These are phyloP conservation scores for Schrankia costaestrigalis DNA, from an alignment of 2,888 invertebrate genomes.

Conservation along the genomic window DNA sequence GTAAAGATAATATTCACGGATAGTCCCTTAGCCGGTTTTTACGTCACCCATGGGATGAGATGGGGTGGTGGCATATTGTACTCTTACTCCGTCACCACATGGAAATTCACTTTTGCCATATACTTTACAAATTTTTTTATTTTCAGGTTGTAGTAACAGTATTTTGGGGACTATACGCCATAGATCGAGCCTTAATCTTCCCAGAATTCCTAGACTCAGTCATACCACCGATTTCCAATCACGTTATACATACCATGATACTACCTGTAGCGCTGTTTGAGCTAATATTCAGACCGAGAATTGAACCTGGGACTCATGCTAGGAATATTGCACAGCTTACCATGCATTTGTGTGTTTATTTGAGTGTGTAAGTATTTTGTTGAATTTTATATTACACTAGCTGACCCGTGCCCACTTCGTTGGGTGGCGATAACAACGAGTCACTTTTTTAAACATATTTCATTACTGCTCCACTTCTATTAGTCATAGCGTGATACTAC, in stretches of 20 bases:
- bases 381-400: background rate
- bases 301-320: slow-evolving; percentile 44
- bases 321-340: slow-evolving; percentile 42
- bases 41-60: too few species aligned
- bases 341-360: slow-evolving; percentile 44
- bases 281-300: slow-evolving; percentile 43
- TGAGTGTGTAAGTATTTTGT: slow-evolving; percentile 55
- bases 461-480: too few species aligned
- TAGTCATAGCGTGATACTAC: too few species aligned
- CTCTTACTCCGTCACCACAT: too few species aligned
- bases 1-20: too few species aligned
- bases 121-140: background rate
- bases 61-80: too few species aligned
- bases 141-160: slow-evolving; percentile 56
- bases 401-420: too few species aligned
- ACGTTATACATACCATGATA: slow-evolving; percentile 61
- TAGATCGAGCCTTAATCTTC: slow-evolving; percentile 53
- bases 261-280: slow-evolving; percentile 57
- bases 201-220: slow-evolving; percentile 49
- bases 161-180: slow-evolving; percentile 57
- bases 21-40: too few species aligned
- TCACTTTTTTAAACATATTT: too few species aligned
- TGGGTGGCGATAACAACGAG: too few species aligned
- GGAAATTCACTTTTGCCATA: too few species aligned
- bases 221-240: slow-evolving; percentile 48